Base-by-base conservation (phyloP, 2,113 vertebrate species). In the Microtus pennsylvanicus region DNA sequence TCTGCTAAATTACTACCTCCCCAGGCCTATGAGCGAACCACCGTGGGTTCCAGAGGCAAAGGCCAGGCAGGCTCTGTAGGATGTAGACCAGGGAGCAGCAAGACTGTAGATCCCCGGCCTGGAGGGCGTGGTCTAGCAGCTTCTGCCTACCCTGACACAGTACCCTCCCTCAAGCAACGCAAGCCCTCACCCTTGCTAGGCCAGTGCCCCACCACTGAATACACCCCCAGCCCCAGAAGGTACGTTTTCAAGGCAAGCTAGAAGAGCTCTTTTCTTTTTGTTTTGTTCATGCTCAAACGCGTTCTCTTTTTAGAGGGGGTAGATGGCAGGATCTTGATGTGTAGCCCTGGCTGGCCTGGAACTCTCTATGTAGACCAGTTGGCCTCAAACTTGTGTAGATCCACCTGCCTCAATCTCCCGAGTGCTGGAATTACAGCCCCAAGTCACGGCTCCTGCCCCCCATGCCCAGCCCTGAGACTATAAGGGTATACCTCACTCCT, bases 71-170 rank as follows among this genome's bases (percentile, higher is more conserved):
- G 47, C 11, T 38, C 38, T 30, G 14, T 21, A 35, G 33, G 69
- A n/a, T 70, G 33, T 19, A n/a, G 33, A n/a, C 33, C 35, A 16
- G 69, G 13, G 35, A 72, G 33, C 30, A 35, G 67, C 65, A 69
- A 10, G 26, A 4, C 13, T 5, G 13, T 13, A 47, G n/a, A 4
- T 7, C 12, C 55, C 6, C 33, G 3, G 16, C 21, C 52, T 5
- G 47, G 38, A 58, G n/a, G 47, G 65, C 45, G 30, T 7, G 17
- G 63, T 30, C 65, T 50, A 14, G 63, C 63, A 22, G 19, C 65
- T 35, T 30, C 19, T 30, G 42, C 28, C 83, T 12, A 47, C 8
- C 1, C 13, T 5, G 42, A 45, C 42, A 65, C 26, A 65, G 82
- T 28, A 55, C 13, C 58, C 3, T 16, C 45, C 33, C 33, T 13